Evolutionary conservation across 2,113 vertebrate species (phyloP), one percentile per base, ranked within the genome.

Genomic region (Balaenoptera acutorostrata): DNA sequence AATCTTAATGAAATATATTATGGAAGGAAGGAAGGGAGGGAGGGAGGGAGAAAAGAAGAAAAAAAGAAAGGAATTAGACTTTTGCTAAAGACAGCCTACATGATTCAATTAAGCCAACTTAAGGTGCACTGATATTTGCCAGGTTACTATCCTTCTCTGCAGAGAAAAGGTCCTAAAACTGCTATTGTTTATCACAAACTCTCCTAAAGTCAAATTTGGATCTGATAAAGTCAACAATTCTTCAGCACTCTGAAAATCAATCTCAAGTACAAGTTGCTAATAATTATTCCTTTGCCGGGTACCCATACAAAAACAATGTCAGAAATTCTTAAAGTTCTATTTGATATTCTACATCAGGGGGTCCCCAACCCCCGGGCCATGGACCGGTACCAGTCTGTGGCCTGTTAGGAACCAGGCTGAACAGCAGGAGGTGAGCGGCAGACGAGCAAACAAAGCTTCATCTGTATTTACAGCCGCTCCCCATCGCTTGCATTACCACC

Each of bases 321-420:
- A 87, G 63, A 98, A 98, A 98, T 77, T 0, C 29, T 93, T 97
- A 71, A 96, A 80, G 36, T 95, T 97, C 95, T 93, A 63, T n/a
- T 98, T 95, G 72, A 25, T 92, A 93, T 74, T 96, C 69, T 78
- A 68, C 25, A 96, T 81, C 74, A 93, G 52, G 52, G 52, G 52
- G 15, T 18, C 15, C 5, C 15, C 52, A 52, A 52, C 15, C 52
- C 52, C 52, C 15, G 0, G 52, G 52, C 17, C 52, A 52, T 52
- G 52, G 52, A 52, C 49, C 5, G 15, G 52, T 52, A 6, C 52
- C 49, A 52, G 49, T 17, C 49, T 52, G 49, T 52, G 49, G 49
- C 5, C 52, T 52, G 52, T 52, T 18, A 52, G 52, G 52, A 52
- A 52, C 52, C 52, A 18, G 52, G 52, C 52, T 18, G 5, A 15